Conservation (phyloP, 1,140 invertebrate species). For the Drosophila lacertosa region DNA sequence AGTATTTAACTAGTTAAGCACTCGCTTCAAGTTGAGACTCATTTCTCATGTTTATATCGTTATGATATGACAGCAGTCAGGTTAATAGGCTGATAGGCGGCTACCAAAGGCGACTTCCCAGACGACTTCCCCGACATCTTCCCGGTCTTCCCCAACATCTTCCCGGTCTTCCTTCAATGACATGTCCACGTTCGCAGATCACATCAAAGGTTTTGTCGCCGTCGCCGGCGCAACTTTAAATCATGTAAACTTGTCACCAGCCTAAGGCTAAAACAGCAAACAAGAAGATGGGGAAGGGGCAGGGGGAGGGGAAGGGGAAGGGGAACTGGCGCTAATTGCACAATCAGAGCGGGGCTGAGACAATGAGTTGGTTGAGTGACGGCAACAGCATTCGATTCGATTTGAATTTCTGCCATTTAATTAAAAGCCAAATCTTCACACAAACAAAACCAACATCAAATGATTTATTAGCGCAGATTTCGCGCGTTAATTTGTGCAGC, state of each 20-base stretch:
- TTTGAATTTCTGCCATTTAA: slow-evolving; percentile 62
- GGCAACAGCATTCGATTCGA: slow-evolving; percentile 65
- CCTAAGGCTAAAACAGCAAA: slow-evolving; percentile 28
- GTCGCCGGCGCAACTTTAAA: slow-evolving; percentile 51
- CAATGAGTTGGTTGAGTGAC: slow-evolving; percentile 47
- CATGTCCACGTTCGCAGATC: slow-evolving; percentile 16
- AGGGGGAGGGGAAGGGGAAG: not conserved
- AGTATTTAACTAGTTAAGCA: not conserved
- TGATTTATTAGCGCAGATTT: slow-evolving; percentile 79
- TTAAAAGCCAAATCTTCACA: slow-evolving; percentile 71
- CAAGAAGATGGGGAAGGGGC: not conserved
- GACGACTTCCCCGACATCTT: not conserved
- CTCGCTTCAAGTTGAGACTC: slow-evolving; percentile 8
- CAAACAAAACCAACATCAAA: slow-evolving; percentile 76
- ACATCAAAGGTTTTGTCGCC: slow-evolving; percentile 57
- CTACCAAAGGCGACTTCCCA: no score
- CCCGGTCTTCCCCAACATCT: not conserved
- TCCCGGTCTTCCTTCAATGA: slow-evolving; percentile 7
- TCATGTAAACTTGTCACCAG: slow-evolving; percentile 70
- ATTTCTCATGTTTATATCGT: slow-evolving; percentile 19
- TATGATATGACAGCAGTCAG: slow-evolving; percentile 18
- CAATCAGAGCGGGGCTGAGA: slow-evolving; percentile 50
- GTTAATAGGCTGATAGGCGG: slow-evolving; percentile 48
- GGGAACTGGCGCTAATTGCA: slow-evolving; percentile 65
- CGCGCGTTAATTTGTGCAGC: slow-evolving; percentile 77